Percentiles rank a stretch among this genome's conserved stretches.
phyloP scores from a whole-genome alignment of 2,888 invertebrate genomes.

The Branchipolynoe longqiensis region DNA sequence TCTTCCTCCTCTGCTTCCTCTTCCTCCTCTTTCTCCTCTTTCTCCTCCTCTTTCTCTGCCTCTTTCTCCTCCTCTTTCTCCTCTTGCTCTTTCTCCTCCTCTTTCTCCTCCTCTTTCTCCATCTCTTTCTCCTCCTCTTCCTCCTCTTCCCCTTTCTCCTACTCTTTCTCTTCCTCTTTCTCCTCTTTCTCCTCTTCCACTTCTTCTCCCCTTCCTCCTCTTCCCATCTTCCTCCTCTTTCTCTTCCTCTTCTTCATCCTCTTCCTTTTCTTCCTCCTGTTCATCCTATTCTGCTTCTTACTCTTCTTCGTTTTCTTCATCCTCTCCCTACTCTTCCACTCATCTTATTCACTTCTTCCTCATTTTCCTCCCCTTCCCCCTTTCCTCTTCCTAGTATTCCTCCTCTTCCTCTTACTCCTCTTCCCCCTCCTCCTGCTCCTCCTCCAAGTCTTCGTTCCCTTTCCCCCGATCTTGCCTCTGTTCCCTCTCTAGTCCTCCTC shows the following conservation, averaged over 20 bases:
- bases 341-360: not conserved
- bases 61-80: not conserved
- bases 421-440: not conserved
- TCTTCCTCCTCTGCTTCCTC: not conserved
- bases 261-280: not conserved
- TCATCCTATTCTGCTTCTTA: not conserved
- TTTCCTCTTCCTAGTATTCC: not conserved
- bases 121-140: not conserved
- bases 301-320: not conserved
- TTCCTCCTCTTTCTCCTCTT: not conserved
- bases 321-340: not conserved
- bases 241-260: not conserved
- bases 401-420: not conserved
- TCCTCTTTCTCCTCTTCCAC: not conserved
- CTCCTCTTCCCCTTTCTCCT: not conserved
- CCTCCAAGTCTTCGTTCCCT: not conserved
- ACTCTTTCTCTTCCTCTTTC: not conserved
- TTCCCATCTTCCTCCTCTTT: constrained; percentile 4
- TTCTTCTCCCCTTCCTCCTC: constrained; percentile 3
- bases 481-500: not conserved
- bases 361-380: not conserved
- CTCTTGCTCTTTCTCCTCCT: not conserved
- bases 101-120: not conserved
- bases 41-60: not conserved
- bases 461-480: not conserved